A percentile compares a stretch with the other conserved stretches of the same genome.
These are phyloP conservation scores for Eubucco bourcierii DNA, from an alignment of 2,113 vertebrate species.

Conservation along the genomic window DNA sequence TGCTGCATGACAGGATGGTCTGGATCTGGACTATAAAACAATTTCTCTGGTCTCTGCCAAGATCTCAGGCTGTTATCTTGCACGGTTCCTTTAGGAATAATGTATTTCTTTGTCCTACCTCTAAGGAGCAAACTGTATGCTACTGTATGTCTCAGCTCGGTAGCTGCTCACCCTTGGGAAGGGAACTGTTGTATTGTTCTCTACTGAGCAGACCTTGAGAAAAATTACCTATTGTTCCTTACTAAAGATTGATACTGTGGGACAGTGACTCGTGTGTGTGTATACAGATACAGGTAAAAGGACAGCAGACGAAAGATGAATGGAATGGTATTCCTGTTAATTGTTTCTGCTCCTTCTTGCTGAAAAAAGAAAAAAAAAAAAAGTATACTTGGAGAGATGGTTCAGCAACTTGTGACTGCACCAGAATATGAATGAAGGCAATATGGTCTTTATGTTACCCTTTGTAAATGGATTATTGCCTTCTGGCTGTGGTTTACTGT, in stretches of 20 bases:
- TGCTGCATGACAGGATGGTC: neutral
- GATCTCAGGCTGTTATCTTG: neutral
- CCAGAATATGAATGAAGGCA: neutral
- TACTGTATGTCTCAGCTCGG: neutral
- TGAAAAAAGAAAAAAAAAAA: neutral
- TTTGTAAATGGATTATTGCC: conserved; percentile 36
- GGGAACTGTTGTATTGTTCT: neutral
- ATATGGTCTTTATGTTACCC: neutral
- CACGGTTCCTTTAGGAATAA: neutral
- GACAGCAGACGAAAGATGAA: neutral
- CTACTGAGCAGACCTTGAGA: neutral
- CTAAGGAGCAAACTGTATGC: neutral
- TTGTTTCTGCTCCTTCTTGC: neutral
- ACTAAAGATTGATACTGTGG: neutral
- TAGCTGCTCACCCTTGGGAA: neutral
- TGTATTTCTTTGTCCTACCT: neutral
- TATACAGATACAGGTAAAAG: neutral
- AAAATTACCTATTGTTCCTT: neutral
- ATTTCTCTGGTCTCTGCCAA: neutral
- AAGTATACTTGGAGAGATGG: neutral
- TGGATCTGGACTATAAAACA: neutral
- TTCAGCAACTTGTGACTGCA: conserved; percentile 1
- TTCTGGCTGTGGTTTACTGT: conserved; percentile 36
- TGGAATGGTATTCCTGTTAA: neutral
- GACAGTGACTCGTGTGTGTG: neutral